Conservation (phyloP, 2,113 vertebrate genomes). For the Callionymus lyra region DNA sequence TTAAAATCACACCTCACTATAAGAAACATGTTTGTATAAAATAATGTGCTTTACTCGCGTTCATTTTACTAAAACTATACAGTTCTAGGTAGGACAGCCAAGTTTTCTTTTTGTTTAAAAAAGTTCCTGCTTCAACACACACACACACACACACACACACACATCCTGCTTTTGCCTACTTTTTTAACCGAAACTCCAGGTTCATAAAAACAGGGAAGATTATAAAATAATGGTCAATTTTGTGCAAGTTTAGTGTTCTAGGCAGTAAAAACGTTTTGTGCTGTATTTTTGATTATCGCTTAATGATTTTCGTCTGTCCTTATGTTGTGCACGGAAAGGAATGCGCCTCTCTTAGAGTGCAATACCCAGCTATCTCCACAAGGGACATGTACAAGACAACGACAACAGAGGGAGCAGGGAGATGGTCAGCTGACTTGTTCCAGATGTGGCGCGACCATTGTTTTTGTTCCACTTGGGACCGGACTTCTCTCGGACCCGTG, state of each 20-base stretch:
- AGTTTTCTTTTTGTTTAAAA: not conserved
- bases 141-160: too few relatives aligned
- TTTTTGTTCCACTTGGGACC: constrained; percentile 58
- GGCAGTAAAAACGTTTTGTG: constrained; percentile 25
- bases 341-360: constrained; percentile 40
- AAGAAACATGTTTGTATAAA: too few relatives aligned
- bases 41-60: too few relatives aligned
- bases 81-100: too few relatives aligned
- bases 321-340: constrained; percentile 9
- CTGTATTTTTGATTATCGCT: constrained; percentile 43
- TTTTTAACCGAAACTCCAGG: too few relatives aligned
- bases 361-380: constrained; percentile 61
- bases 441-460: constrained; percentile 47
- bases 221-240: not conserved
- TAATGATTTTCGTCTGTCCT: constrained; percentile 29
- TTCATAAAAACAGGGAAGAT: too few relatives aligned
- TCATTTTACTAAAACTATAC: too few relatives aligned
- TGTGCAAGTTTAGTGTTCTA: constrained; percentile 5
- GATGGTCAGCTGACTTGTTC: constrained; percentile 14
- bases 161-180: too few relatives aligned
- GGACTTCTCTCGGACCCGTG: constrained; percentile 51
- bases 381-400: constrained; percentile 29
- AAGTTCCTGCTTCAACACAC: not conserved
- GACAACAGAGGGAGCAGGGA: constrained; percentile 28
- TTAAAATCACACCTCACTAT: constrained; percentile 8